A percentile compares a stretch with the other conserved stretches of the same genome.
Evolutionary conservation across 2,113 vertebrate species (phyloP).

Genomic region (Setophaga kirtlandii): DNA sequence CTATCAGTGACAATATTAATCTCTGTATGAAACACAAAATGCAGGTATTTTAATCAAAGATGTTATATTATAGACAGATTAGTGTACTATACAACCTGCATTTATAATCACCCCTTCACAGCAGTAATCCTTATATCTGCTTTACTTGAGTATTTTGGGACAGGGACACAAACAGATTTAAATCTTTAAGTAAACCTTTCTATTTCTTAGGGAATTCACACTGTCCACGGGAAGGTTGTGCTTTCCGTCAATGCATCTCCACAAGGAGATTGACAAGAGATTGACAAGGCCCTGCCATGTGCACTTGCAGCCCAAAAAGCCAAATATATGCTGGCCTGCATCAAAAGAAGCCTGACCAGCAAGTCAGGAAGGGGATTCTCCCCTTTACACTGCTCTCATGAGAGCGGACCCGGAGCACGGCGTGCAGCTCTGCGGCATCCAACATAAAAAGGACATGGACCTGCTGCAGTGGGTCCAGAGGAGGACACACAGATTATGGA

Average conservation of each 20-base stretch:
- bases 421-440: rapidly evolving
- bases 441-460: not conserved
- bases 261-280: not conserved
- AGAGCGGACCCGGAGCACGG: not conserved
- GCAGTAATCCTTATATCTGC: not conserved
- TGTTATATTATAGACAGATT: not conserved
- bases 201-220: not conserved
- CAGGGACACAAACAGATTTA: not conserved
- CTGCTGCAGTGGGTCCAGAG: not conserved
- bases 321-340: not conserved
- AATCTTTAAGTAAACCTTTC: not conserved
- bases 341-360: not conserved
- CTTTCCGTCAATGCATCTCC: not conserved
- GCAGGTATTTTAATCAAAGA: not conserved
- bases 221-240: not conserved
- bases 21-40: not conserved
- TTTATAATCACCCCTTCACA: not conserved
- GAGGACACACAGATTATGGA: not conserved
- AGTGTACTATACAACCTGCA: not conserved
- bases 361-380: not conserved
- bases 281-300: not conserved
- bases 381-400: rapidly evolving
- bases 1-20: not conserved
- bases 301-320: not conserved
- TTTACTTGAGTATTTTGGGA: not conserved